Evolutionary conservation across 2,888 invertebrate genomes (phyloP).

Genomic region (Sisyra terminalis): DNA sequence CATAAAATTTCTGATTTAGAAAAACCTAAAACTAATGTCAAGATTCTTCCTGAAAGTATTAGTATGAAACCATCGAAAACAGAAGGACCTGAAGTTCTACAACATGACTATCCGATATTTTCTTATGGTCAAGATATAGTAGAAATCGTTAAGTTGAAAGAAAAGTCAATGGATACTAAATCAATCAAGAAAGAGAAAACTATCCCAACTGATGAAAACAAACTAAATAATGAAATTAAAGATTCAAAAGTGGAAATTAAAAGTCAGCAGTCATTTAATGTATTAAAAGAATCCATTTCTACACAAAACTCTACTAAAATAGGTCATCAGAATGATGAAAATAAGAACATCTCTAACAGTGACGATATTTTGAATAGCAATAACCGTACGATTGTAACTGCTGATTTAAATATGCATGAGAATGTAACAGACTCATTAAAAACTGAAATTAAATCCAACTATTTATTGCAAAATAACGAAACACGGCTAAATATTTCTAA

Average conservation of each 20-base stretch:
- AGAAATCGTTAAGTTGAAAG: constrained; percentile 27
- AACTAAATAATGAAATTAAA: constrained; percentile 11
- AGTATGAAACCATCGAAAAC: constrained; percentile 15
- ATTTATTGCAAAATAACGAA: constrained; percentile 1
- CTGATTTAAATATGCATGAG: constrained; percentile 5
- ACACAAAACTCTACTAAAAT: constrained; percentile 4
- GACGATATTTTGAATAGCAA: not conserved
- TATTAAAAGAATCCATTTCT: not conserved
- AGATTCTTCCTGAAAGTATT: constrained; percentile 12
- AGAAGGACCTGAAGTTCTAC: constrained; percentile 20
- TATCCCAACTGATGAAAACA: constrained; percentile 15
- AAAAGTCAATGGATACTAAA: constrained; percentile 14
- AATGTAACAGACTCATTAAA: not conserved
- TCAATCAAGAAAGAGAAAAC: constrained; percentile 8
- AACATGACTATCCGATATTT: constrained; percentile 17
- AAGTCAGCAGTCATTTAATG: not conserved
- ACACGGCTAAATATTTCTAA: not conserved
- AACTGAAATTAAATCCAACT: not conserved
- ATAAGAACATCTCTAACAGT: not conserved
- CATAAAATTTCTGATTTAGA: constrained; percentile 8
- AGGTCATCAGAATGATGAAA: constrained; percentile 6
- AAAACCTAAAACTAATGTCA: constrained; percentile 1
- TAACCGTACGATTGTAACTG: not conserved
- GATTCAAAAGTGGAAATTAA: constrained; percentile 4
- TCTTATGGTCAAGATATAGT: constrained; percentile 27